Evolutionary conservation across 1,140 invertebrate species (phyloP).

Genomic region (Neuroterus valhalla): DNA sequence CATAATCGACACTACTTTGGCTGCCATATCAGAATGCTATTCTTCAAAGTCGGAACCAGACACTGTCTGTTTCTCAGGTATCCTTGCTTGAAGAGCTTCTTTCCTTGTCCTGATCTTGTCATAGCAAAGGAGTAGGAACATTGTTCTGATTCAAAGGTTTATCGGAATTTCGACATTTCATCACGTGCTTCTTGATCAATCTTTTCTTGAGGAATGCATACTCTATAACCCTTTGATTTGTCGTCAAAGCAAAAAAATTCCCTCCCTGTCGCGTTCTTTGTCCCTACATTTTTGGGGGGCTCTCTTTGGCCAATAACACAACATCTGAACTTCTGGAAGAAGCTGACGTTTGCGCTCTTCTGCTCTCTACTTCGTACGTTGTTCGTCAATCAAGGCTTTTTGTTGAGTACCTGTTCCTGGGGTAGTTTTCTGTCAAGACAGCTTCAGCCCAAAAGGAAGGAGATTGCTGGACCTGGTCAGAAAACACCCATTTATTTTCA

Average conservation of each 20-base stretch:
- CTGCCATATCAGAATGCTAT: slow-evolving; percentile 9
- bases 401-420: not conserved
- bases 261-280: no score
- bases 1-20: not conserved
- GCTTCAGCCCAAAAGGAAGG: slow-evolving; percentile 2
- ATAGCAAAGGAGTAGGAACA: no score
- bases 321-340: not conserved
- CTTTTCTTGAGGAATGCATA: no score
- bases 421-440: not conserved
- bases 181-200: no score
- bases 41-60: no score
- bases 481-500: not conserved
- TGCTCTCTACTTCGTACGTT: not conserved
- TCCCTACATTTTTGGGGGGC: not conserved
- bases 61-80: slow-evolving; percentile 35
- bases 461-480: not conserved
- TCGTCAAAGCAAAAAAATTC: no score
- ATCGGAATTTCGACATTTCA: no score
- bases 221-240: no score
- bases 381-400: not conserved
- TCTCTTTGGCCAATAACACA: not conserved
- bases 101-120: not conserved
- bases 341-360: not conserved
- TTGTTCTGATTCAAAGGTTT: no score
- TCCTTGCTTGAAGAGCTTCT: slow-evolving; percentile 5